Evolutionary conservation across 2,113 vertebrate genomes (phyloP), one percentile per base, ranked within the genome.

Genomic region (Gallinago media): DNA sequence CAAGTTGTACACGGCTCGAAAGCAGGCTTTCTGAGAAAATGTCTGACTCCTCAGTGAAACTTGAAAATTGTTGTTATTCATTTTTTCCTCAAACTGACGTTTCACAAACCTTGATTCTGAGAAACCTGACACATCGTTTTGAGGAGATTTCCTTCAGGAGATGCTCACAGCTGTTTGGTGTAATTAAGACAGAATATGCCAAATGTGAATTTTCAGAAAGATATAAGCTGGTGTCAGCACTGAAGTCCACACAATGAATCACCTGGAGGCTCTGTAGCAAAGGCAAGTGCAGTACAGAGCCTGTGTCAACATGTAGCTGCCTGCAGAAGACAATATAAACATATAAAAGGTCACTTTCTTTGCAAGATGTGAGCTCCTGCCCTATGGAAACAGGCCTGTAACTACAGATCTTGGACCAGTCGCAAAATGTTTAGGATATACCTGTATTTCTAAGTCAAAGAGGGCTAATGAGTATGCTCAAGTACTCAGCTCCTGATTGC

Each of bases 81-180:
- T 1, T 73, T 86, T 90, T 92, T 31, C 34, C 22, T 94, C 22
- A 44, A 85, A 63, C 15, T 67, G 55, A 12, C 18, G 21, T 74
- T 90, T 84, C 72, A 80, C 38, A 66, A 88, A 59, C 72, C 50
- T 71, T 38, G 42, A 55, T 88, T 95, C 68, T 71, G 32, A 84
- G 46, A 88, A 74, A 85, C 36, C 67, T 77, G 75, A 83, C 15
- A 26, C 19, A 34, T 62, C 0, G 0, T 65, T 92, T 58, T 80
- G 20, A 38, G 40, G 66, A 88, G 27, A 80, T 88, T 90, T 95
- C 85, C 63, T 95, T 74, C 66, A 86, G 83, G 67, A 80, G 40
- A 67, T 86, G 63, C 21, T 95, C 59, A 32, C 83, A 86, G 85
- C 75, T 94, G 31, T 49, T 92, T 40, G 46, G n/a, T 54, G 27